phyloP scores from a whole-genome alignment of 1,140 invertebrate species.

The Heliothis subflexa region DNA sequence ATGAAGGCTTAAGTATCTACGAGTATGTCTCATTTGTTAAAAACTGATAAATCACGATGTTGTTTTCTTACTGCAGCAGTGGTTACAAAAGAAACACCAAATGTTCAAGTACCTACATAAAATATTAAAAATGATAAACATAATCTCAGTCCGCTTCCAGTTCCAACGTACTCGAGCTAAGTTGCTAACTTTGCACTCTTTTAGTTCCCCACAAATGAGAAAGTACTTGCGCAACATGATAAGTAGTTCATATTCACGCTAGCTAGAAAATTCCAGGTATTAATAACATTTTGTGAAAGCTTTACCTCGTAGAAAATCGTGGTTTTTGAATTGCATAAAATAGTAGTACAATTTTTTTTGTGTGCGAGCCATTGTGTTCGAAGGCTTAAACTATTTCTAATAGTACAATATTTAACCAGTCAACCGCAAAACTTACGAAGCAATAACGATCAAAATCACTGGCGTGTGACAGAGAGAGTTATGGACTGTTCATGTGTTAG shows the following conservation, averaged over 20 bases:
- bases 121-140: conserved; percentile 18
- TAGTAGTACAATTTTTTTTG: background rate
- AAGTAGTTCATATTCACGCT: conserved; percentile 31
- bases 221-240: conserved; percentile 17
- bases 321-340: conserved; percentile 13
- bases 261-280: conserved; percentile 30
- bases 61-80: too few species aligned
- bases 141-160: background rate
- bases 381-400: conserved; percentile 24
- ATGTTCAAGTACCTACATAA: background rate
- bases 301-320: conserved; percentile 7
- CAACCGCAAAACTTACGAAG: conserved; percentile 38
- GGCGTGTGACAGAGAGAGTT: conserved; percentile 1
- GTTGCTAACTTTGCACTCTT: conserved; percentile 18
- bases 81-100: background rate
- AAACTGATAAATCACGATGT: too few species aligned
- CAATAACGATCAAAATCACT: conserved; percentile 38
- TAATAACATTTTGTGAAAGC: conserved; percentile 31
- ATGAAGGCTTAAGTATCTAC: too few species aligned
- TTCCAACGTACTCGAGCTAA: conserved; percentile 11
- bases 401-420: conserved; percentile 33
- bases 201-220: conserved; percentile 24
- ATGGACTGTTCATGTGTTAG: conserved; percentile 1
- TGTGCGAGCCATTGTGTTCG: conserved; percentile 4
- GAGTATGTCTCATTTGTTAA: too few species aligned